Base-by-base conservation (phyloP, 2,113 vertebrate species). In the Rhinolophus sinicus region DNA sequence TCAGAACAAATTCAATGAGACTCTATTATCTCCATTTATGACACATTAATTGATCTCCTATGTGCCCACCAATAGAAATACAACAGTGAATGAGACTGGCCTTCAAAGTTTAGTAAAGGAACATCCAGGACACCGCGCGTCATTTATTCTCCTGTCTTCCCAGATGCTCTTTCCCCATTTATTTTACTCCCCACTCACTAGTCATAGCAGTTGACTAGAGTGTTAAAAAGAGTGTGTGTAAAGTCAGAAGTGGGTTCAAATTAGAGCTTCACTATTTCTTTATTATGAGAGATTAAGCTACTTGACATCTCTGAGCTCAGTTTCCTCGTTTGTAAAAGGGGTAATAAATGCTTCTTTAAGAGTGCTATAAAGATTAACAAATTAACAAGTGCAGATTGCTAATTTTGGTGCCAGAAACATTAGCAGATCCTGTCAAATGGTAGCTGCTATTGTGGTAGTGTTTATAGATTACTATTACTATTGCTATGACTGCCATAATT, bases 1-100 rank as follows among this genome's bases (percentile, higher is more conserved):
- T 33, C 30, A 60, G 52, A 94, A 60, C n/a, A 78, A 67, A 94
- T 87, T 90, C 64, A 92, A 75, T 69, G 52, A 80, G 38, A 33
- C 14, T 75, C 70, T 87, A 18, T 47, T 92, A 70, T 10, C 58
- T 76, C 70, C 76, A 85, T 18, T 77, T 30, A 65, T 38, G 76
- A 93, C 69, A 38, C 9, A 16, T 80, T 21, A 78, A 54, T 65
- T 47, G 21, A 69, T 83, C 88, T 90, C 50, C 40, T 78, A 4
- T 28, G n/a, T 60, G 76, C 35, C 47, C 0, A 1, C 52, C 19
- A 1, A 2, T 24, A 14, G 40, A 35, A 83, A 33, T 35, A 52
- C 5, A 58, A 24, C 9, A 64, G 35, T 15, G 5, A 81, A n/a
- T 58, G 3, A 40, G 30, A 3, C 18, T 78, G 87, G 14, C 18